phyloP scores from a whole-genome alignment of 2,113 vertebrate species.

The Lates calcarifer region DNA sequence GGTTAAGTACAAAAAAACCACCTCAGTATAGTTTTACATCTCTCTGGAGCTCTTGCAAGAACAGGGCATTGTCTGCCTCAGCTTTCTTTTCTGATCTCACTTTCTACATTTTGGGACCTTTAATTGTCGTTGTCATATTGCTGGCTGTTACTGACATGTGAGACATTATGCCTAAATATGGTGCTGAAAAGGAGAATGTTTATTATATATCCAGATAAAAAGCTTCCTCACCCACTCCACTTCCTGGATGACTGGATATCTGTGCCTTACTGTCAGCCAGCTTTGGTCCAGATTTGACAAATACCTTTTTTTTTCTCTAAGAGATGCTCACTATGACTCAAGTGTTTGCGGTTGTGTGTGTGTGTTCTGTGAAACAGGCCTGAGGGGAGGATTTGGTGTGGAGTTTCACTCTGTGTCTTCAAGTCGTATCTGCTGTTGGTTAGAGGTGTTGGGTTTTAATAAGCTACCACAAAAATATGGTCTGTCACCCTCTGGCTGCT shows the following conservation, averaged over 20 bases:
- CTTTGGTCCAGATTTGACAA: conserved; percentile 28
- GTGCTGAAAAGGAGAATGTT: background rate
- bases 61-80: too few species aligned
- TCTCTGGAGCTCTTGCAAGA: too few species aligned
- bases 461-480: conserved; percentile 53
- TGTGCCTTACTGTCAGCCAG: background rate
- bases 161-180: background rate
- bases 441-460: conserved; percentile 65
- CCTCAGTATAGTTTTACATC: too few species aligned
- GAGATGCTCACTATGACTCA: conserved; percentile 27
- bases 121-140: background rate
- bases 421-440: conserved; percentile 37
- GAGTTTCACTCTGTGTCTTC: conserved; percentile 39
- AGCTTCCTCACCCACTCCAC: background rate
- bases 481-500: conserved; percentile 50
- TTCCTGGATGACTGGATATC: conserved; percentile 14
- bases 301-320: background rate
- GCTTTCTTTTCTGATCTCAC: too few species aligned
- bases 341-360: conserved; percentile 42
- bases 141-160: background rate
- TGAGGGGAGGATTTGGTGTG: conserved; percentile 33
- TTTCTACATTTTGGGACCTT: too few species aligned
- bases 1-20: too few species aligned
- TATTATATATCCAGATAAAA: conserved; percentile 8
- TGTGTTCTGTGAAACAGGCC: conserved; percentile 29